These are phyloP conservation scores for Oreocharis arfaki DNA, from an alignment of 2,113 vertebrate species.

Conservation along the genomic window DNA sequence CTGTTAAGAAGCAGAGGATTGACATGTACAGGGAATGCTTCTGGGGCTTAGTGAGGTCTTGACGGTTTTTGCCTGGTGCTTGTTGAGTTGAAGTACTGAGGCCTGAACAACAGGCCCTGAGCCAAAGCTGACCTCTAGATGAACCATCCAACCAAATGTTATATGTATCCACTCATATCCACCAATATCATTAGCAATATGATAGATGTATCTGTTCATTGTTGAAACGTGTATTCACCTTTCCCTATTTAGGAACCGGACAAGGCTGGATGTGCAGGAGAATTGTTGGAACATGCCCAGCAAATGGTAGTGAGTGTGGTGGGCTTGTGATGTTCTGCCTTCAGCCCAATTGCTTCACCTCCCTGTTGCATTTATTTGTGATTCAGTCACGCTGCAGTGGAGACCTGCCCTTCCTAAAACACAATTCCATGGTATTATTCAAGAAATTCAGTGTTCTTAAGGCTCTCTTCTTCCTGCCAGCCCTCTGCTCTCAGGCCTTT, in stretches of 20 bases:
- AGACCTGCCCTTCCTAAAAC: not conserved
- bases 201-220: not conserved
- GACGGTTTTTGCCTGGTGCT: not conserved
- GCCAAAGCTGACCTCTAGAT: not conserved
- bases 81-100: not conserved
- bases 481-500: not conserved
- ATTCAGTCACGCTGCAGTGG: not conserved
- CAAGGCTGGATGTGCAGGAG: accelerated
- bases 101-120: not conserved
- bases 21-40: not conserved
- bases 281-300: not conserved
- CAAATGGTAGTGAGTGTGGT: not conserved
- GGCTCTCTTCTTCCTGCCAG: not conserved
- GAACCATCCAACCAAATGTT: not conserved
- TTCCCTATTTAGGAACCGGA: accelerated
- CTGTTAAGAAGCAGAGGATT: not conserved
- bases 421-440: not conserved
- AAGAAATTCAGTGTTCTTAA: not conserved
- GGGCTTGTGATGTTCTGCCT: not conserved
- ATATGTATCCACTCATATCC: not conserved
- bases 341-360: not conserved
- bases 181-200: not conserved
- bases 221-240: not conserved
- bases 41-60: not conserved
- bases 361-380: not conserved